phyloP scores from a whole-genome alignment of 2,797 vertebrate species.

The Buphagus erythrorhynchus region DNA sequence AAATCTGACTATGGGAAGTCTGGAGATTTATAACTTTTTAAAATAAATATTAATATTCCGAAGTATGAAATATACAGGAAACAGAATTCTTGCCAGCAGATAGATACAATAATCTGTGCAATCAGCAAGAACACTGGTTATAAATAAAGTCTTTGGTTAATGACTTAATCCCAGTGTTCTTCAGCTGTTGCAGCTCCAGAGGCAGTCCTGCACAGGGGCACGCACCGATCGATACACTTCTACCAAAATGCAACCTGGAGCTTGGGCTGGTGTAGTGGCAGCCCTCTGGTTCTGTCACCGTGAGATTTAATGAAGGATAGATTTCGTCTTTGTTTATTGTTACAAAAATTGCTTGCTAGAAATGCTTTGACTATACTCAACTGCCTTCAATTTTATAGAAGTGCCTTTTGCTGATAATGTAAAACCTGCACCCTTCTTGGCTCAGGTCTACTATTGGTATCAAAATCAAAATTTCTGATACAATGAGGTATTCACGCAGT shows the following conservation, averaged over 20 bases:
- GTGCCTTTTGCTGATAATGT: not conserved
- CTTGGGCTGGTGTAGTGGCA: not conserved
- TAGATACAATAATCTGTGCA: not conserved
- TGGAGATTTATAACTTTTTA: not conserved
- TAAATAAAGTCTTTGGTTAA: not conserved
- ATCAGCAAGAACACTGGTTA: not conserved
- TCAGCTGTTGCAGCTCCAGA: not conserved
- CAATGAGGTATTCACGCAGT: accelerated
- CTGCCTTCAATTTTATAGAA: not conserved
- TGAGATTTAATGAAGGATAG: not conserved
- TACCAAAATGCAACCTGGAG: not conserved
- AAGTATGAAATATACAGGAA: not conserved
- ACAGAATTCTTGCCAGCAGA: not conserved
- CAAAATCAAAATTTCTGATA: not conserved
- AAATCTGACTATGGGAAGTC: not conserved
- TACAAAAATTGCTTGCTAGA: not conserved
- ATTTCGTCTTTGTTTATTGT: not conserved
- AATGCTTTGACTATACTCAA: not conserved
- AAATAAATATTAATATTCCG: not conserved
- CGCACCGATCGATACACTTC: not conserved
- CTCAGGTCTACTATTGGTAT: not conserved
- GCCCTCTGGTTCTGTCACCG: not conserved
- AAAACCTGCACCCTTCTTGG: not conserved
- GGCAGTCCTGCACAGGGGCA: not conserved
- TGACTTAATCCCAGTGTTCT: not conserved